Base-by-base conservation (phyloP, 2,797 vertebrate genomes). In the Leptoclinus maculatus region DNA sequence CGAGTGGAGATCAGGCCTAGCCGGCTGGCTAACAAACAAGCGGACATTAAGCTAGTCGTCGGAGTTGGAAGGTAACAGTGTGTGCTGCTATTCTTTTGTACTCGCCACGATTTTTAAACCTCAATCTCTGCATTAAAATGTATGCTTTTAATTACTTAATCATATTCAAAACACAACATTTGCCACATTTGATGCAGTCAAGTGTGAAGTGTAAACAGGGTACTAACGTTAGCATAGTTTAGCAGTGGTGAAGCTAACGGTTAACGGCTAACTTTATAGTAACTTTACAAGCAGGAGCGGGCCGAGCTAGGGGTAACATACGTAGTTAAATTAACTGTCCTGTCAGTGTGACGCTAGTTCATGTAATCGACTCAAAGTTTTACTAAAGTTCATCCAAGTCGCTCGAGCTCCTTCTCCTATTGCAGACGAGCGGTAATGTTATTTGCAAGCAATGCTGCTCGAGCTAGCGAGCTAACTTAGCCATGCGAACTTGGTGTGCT, bases 1-100 rank as follows among this genome's bases (percentile, higher is more conserved):
- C 82, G 83, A 87, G 82, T 85, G 66, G 60, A 76, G 60, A 66
- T 80, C 80, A 92, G 95, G 95, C 95, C 95, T 89, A 87, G 91
- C 94, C 93, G 94, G 94, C 79, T 93, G 87, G 87, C 88, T 93
- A 84, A 83, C 43, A 87, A 88, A 91, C 91, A 93, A 91, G 91
- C 93, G 81, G 81, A 83, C 83, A 80, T 80, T 87, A 70, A 88
- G 89, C 83, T 71, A 73, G 80, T 83, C 83, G 79, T 82, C 57
- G 76, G 90, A 94, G 92, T 92, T 91, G 72, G 85, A 88, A 91
- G 94, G 93, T 94, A 91, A 86, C 62, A 79, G 51, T 88, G 34
- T 66, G 58, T 66, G 38, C 57, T 67, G 19, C n/a, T 67, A 19
- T 27, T 71, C 2, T 5, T 49, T 58, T 25, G 16, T 51, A 25